Conservation (phyloP, 1,140 invertebrate genomes). For the Drosophila saltans region DNA sequence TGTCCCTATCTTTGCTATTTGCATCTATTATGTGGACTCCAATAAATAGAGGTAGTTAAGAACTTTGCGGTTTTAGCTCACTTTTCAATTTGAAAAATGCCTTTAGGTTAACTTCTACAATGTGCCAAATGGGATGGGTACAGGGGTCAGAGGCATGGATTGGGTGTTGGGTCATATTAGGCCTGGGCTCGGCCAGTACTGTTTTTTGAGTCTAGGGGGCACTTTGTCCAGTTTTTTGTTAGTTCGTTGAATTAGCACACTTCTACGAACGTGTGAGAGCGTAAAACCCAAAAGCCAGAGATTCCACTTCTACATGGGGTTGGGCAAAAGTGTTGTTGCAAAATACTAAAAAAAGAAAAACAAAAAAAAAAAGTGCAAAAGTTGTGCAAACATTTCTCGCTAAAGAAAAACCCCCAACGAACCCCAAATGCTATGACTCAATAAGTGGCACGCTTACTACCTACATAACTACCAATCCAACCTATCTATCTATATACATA, state of each 20-base stretch:
- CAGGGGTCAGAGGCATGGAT: neutral
- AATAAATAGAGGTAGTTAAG: slow-evolving; percentile 82
- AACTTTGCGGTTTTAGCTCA: slow-evolving; percentile 71
- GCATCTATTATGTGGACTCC: slow-evolving; percentile 68
- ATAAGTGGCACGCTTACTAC: slow-evolving; percentile 8
- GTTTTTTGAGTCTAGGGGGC: neutral
- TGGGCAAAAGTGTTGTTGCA: slow-evolving; percentile 21
- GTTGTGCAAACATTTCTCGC: slow-evolving; percentile 19
- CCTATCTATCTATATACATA: neutral
- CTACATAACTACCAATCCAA: neutral
- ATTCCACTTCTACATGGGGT: slow-evolving; percentile 12
- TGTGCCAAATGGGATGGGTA: too few relatives aligned
- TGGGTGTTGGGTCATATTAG: slow-evolving; percentile 1
- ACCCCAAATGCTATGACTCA: neutral
- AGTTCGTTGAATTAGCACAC: slow-evolving; percentile 53
- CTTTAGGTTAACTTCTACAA: slow-evolving; percentile 11
- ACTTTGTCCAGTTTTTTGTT: neutral
- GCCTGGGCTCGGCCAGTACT: neutral
- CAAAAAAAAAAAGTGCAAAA: slow-evolving; percentile 13
- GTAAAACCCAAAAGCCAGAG: slow-evolving; percentile 44
- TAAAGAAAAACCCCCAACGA: slow-evolving; percentile 1
- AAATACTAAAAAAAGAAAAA: neutral
- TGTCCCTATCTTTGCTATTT: slow-evolving; percentile 8
- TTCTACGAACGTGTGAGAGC: slow-evolving; percentile 35
- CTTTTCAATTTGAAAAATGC: slow-evolving; percentile 82